Evolutionary conservation across 2,888 invertebrate species (phyloP).

Genomic region (Drosophila incognita): DNA sequence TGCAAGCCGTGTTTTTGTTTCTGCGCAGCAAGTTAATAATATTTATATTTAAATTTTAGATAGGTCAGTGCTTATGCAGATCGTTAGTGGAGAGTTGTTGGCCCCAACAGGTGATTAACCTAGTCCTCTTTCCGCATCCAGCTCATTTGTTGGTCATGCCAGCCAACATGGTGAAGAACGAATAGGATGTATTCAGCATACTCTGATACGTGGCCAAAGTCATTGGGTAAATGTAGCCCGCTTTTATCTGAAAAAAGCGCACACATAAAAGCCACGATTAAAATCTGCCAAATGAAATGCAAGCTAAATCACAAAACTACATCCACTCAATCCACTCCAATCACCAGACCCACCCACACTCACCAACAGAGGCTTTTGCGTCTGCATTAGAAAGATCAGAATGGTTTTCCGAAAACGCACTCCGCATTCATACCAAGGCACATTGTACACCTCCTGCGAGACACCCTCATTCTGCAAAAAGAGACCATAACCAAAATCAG

Average conservation of each 20-base stretch:
- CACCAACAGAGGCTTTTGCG: slow-evolving; percentile 81
- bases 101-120: slow-evolving; percentile 38
- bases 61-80: slow-evolving; percentile 66
- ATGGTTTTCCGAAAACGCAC: slow-evolving; percentile 72
- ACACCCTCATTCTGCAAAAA: slow-evolving; percentile 73
- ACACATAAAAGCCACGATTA: slow-evolving; percentile 68
- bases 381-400: slow-evolving; percentile 76
- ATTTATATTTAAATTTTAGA: slow-evolving; percentile 57
- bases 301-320: slow-evolving; percentile 30
- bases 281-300: slow-evolving; percentile 62
- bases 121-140: slow-evolving; percentile 45
- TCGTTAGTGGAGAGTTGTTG: slow-evolving; percentile 33
- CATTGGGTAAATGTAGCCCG: slow-evolving; percentile 74
- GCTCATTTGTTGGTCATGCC: slow-evolving; percentile 80
- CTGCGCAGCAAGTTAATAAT: slow-evolving; percentile 53
- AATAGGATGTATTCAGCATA: slow-evolving; percentile 82
- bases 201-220: slow-evolving; percentile 80
- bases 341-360: slow-evolving; percentile 1
- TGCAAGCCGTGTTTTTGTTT: slow-evolving; percentile 53
- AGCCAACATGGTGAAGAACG: slow-evolving; percentile 82
- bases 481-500: slow-evolving; percentile 7
- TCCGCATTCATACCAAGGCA: slow-evolving; percentile 80
- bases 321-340: not conserved
- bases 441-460: slow-evolving; percentile 79
- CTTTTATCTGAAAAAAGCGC: slow-evolving; percentile 71